A percentile compares a stretch with the other conserved stretches of the same genome.
Conservation (phyloP, 2,888 invertebrate species). For the Hyles lineata region DNA sequence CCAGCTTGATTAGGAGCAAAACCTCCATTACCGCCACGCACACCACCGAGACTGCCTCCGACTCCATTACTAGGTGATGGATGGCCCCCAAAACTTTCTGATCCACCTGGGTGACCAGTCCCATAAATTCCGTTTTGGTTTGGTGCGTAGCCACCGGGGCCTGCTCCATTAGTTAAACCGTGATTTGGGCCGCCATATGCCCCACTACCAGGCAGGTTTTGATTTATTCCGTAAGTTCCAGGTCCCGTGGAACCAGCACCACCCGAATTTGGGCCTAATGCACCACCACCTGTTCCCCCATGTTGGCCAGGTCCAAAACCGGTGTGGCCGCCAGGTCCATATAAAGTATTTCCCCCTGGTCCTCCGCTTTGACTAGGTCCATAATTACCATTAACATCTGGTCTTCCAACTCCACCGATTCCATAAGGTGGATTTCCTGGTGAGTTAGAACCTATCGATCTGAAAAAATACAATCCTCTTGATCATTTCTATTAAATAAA, state of each 20-base stretch:
- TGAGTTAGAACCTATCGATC: conserved; percentile 33
- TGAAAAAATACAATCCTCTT: conserved; percentile 35
- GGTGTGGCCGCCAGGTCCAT: conserved; percentile 16
- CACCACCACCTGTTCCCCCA: neutral
- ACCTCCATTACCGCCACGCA: neutral
- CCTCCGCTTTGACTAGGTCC: conserved; percentile 33
- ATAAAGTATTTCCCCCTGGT: neutral
- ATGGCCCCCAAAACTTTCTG: conserved; percentile 33
- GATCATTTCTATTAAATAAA: neutral
- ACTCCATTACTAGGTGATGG: neutral
- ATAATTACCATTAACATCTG: conserved; percentile 33
- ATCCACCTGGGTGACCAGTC: conserved; percentile 35
- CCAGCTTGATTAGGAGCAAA: neutral
- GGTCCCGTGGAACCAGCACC: neutral
- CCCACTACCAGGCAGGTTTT: neutral
- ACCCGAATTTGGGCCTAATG: conserved; percentile 10
- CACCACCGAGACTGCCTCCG: neutral
- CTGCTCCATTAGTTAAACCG: neutral
- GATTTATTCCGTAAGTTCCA: neutral
- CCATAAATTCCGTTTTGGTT: conserved; percentile 33
- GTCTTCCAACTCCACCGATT: conserved; percentile 34
- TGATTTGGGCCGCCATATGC: conserved; percentile 1
- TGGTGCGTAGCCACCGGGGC: neutral
- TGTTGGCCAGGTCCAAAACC: conserved; percentile 23
- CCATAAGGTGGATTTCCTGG: conserved; percentile 35